A percentile compares a stretch with the other conserved stretches of the same genome.
Evolutionary conservation across 2,888 invertebrate species (phyloP).

Genomic region (Ischnura elegans): DNA sequence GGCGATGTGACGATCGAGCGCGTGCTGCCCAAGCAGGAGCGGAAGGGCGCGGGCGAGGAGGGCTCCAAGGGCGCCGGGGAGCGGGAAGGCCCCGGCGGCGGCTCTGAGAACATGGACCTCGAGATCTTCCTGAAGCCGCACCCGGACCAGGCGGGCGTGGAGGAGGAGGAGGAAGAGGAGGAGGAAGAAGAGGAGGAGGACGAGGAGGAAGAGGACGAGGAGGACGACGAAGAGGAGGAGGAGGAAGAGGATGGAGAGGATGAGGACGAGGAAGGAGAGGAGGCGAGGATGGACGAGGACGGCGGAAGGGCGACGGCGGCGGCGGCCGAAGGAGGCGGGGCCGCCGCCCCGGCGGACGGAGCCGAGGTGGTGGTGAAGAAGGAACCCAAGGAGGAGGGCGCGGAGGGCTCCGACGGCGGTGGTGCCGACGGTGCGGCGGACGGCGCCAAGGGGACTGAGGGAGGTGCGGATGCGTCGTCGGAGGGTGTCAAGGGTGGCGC

Average conservation of each 20-base stretch:
- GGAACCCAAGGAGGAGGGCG: slow-evolving; percentile 69
- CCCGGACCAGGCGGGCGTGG: slow-evolving; percentile 68
- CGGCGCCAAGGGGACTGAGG: slow-evolving; percentile 68
- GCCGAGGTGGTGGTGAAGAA: slow-evolving; percentile 34
- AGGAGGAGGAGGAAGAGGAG: slow-evolving; percentile 70
- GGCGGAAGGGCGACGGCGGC: background rate
- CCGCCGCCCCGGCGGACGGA: slow-evolving; percentile 29
- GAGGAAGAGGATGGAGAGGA: slow-evolving; percentile 69
- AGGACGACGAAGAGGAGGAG: slow-evolving; percentile 69
- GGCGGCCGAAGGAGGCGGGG: slow-evolving; percentile 67
- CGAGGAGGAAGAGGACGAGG: slow-evolving; percentile 70
- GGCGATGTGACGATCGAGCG: slow-evolving; percentile 83
- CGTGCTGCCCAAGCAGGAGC: slow-evolving; percentile 74
- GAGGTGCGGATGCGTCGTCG: slow-evolving; percentile 55
- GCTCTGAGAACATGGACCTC: slow-evolving; percentile 67
- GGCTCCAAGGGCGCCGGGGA: slow-evolving; percentile 68
- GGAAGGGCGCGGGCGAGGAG: slow-evolving; percentile 67
- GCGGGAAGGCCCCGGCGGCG: slow-evolving; percentile 67
- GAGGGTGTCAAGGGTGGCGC: slow-evolving; percentile 60
- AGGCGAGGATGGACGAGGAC: background rate
- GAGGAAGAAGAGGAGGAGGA: slow-evolving; percentile 71
- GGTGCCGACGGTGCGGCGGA: slow-evolving; percentile 70
- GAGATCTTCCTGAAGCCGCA: slow-evolving; percentile 68
- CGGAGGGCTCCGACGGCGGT: slow-evolving; percentile 70
- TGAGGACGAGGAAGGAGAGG: slow-evolving; percentile 46